phyloP scores from a whole-genome alignment of 2,888 invertebrate species.

The Pollenia labialis region DNA sequence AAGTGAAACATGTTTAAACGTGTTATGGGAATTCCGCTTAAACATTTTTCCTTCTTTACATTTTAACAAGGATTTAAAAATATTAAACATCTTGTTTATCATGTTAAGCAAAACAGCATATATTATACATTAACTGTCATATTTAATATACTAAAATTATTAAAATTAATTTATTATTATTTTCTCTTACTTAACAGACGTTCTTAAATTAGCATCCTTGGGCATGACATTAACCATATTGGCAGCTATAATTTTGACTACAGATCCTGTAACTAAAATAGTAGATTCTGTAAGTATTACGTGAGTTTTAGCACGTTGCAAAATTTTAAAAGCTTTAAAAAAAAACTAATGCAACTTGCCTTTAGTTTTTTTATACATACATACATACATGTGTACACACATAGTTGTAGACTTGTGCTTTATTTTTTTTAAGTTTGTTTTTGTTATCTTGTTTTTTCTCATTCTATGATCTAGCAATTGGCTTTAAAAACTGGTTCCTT shows the following conservation, averaged over 20 bases:
- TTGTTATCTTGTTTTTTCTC: constrained; percentile 5
- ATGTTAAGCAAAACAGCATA: not conserved
- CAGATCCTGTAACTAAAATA: constrained; percentile 80
- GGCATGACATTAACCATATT: constrained; percentile 80
- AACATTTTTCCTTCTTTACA: not conserved
- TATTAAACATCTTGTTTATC: not conserved
- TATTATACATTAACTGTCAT: not conserved
- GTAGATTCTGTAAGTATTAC: constrained; percentile 80
- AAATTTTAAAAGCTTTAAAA: not conserved
- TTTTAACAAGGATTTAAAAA: not conserved
- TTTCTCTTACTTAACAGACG: constrained; percentile 75
- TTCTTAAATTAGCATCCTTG: constrained; percentile 79
- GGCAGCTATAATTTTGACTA: constrained; percentile 78
- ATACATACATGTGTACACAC: too few species aligned
- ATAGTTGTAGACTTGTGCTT: not conserved
- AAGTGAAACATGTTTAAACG: not conserved
- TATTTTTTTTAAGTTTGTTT: not conserved
- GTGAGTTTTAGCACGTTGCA: constrained; percentile 37
- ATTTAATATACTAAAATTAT: not conserved
- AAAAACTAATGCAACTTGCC: not conserved
- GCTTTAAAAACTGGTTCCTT: constrained; percentile 85
- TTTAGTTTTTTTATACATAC: not conserved
- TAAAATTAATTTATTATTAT: constrained; percentile 8
- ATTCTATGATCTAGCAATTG: constrained; percentile 78
- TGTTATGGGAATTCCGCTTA: constrained; percentile 4